phyloP scores from a whole-genome alignment of 2,888 invertebrate species.

The Cataglyphis albicans region DNA sequence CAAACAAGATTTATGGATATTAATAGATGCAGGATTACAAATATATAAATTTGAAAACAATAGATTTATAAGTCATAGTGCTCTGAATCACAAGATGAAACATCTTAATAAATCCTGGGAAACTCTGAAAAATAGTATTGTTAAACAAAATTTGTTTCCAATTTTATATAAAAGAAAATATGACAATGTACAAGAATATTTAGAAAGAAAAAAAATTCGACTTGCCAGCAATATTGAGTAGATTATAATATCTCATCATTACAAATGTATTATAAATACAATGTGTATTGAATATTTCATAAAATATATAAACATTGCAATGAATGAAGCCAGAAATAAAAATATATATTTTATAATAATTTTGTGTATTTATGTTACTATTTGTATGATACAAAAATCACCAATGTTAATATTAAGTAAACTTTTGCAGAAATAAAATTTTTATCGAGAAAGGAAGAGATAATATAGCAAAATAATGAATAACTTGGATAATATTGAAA shows the following conservation, averaged over 20 bases:
- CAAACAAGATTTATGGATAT: slow-evolving; percentile 84
- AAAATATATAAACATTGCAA: slow-evolving; percentile 28
- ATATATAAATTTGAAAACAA: slow-evolving; percentile 84
- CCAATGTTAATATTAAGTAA: slow-evolving; percentile 21
- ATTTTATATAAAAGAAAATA: slow-evolving; percentile 92
- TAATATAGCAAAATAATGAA: slow-evolving; percentile 69
- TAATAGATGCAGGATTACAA: slow-evolving; percentile 81
- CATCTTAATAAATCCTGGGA: slow-evolving; percentile 79
- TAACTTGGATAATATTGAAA: slow-evolving; percentile 60
- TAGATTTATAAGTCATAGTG: slow-evolving; percentile 78
- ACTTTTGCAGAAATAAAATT: slow-evolving; percentile 44
- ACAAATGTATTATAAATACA: slow-evolving; percentile 32
- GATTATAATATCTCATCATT: slow-evolving; percentile 35
- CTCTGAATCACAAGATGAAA: slow-evolving; percentile 71
- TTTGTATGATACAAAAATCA: slow-evolving; percentile 15
- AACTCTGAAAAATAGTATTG: slow-evolving; percentile 70
- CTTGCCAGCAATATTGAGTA: slow-evolving; percentile 59
- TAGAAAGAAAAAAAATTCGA: slow-evolving; percentile 91
- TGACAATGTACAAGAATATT: slow-evolving; percentile 93
- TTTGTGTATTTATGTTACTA: not conserved
- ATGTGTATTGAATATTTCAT: not conserved
- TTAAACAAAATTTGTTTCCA: slow-evolving; percentile 77
- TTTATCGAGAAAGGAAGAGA: slow-evolving; percentile 75
- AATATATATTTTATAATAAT: slow-evolving; percentile 10
- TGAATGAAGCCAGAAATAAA: not conserved